A percentile compares a stretch with the other conserved stretches of the same genome.
phyloP scores from a whole-genome alignment of 1,140 invertebrate species.

The Papilio polytes region DNA sequence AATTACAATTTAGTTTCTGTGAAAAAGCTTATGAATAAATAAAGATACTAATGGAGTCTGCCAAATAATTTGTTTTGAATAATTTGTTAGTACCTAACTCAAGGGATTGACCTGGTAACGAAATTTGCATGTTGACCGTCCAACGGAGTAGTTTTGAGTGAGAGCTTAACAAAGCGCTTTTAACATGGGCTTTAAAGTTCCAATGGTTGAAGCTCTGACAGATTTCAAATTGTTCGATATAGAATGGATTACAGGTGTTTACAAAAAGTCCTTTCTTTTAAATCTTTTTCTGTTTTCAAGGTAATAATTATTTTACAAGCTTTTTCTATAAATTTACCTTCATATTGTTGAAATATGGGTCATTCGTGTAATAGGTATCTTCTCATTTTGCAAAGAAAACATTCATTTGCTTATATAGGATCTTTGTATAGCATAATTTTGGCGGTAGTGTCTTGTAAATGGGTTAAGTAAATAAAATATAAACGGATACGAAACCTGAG shows the following conservation, averaged over 20 bases:
- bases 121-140: slow-evolving; percentile 39
- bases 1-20: too few relatives aligned
- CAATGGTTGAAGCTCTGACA: background rate
- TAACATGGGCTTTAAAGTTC: slow-evolving; percentile 16
- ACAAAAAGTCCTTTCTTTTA: background rate
- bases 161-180: background rate
- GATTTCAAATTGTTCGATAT: background rate
- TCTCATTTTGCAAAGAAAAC: background rate
- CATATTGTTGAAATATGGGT: background rate
- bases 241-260: background rate
- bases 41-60: background rate
- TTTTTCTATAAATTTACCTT: background rate
- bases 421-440: background rate
- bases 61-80: slow-evolving; percentile 38
- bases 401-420: background rate
- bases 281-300: background rate
- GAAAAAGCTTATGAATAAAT: too few relatives aligned
- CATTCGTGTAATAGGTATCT: too few relatives aligned
- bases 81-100: slow-evolving; percentile 30
- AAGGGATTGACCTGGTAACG: slow-evolving; percentile 38
- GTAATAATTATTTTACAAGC: too few relatives aligned
- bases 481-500: background rate
- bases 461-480: background rate
- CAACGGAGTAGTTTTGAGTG: background rate
- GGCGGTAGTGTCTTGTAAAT: background rate